Evolutionary conservation across 2,797 vertebrate species (phyloP).

Genomic region (Manis crassicaudata): DNA sequence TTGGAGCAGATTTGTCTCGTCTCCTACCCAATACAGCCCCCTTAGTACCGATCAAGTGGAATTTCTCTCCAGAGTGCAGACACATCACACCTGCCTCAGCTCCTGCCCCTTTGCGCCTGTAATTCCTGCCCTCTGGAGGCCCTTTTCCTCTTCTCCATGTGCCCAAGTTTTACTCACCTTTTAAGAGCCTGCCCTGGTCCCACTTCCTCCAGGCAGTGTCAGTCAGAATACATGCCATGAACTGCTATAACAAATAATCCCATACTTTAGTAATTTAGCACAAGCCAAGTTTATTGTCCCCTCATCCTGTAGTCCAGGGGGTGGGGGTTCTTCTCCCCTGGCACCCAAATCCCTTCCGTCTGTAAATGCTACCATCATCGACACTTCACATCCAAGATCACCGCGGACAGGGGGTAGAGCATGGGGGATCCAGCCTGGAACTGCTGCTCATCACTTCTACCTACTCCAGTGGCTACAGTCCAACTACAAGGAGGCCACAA

Average conservation of each 20-base stretch:
- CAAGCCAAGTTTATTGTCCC: background rate
- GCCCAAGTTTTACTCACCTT: background rate
- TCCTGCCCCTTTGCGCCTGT: background rate
- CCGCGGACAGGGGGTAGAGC: background rate
- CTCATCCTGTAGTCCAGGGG: background rate
- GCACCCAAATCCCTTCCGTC: background rate
- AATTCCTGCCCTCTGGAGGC: background rate
- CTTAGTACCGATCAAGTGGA: background rate
- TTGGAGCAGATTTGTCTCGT: background rate
- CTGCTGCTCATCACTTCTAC: background rate
- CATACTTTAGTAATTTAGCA: background rate
- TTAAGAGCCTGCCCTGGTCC: background rate
- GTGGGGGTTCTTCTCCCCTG: background rate
- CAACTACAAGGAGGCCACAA: background rate
- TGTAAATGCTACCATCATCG: background rate
- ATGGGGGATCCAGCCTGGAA: background rate
- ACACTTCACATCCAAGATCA: background rate
- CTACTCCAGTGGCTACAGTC: background rate
- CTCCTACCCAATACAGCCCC: background rate
- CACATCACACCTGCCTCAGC: background rate
- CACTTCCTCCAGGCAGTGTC: background rate
- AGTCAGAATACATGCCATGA: background rate
- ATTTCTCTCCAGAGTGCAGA: background rate
- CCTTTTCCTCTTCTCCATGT: background rate
- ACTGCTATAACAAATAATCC: background rate